phyloP scores from a whole-genome alignment of 2,888 invertebrate genomes.

The Lottia scabra region DNA sequence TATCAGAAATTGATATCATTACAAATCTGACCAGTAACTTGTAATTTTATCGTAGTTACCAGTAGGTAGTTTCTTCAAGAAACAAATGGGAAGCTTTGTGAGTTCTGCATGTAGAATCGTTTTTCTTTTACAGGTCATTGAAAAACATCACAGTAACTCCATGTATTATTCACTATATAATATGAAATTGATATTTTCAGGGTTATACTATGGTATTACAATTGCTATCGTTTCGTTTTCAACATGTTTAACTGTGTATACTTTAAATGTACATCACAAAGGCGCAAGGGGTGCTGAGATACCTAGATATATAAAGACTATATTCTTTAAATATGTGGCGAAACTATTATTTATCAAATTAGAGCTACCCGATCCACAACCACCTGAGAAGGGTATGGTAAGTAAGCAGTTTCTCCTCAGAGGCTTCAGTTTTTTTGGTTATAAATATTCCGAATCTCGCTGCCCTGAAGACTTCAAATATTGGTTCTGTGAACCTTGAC shows the following conservation, averaged over 20 bases:
- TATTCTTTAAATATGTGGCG: slow-evolving; percentile 81
- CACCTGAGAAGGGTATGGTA: slow-evolving; percentile 1
- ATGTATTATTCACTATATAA: not conserved
- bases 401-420: not conserved
- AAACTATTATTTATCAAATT: slow-evolving; percentile 43
- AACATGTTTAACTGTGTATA: slow-evolving; percentile 69
- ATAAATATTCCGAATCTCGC: too few relatives aligned
- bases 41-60: too few relatives aligned
- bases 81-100: too few relatives aligned
- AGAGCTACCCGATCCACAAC: slow-evolving; percentile 25
- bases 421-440: too few relatives aligned
- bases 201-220: slow-evolving; percentile 73
- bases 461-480: too few relatives aligned
- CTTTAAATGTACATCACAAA: slow-evolving; percentile 75
- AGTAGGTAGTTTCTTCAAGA: too few relatives aligned
- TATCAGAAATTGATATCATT: too few relatives aligned
- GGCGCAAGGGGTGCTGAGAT: slow-evolving; percentile 84
- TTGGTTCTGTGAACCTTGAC: too few relatives aligned
- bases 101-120: too few relatives aligned
- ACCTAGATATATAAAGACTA: slow-evolving; percentile 77
- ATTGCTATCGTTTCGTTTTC: slow-evolving; percentile 71
- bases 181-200: slow-evolving; percentile 43
- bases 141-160: too few relatives aligned
- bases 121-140: too few relatives aligned
- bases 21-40: too few relatives aligned